Evolutionary conservation across 1,140 invertebrate genomes (phyloP).

Genomic region (Bombus terrestris): DNA sequence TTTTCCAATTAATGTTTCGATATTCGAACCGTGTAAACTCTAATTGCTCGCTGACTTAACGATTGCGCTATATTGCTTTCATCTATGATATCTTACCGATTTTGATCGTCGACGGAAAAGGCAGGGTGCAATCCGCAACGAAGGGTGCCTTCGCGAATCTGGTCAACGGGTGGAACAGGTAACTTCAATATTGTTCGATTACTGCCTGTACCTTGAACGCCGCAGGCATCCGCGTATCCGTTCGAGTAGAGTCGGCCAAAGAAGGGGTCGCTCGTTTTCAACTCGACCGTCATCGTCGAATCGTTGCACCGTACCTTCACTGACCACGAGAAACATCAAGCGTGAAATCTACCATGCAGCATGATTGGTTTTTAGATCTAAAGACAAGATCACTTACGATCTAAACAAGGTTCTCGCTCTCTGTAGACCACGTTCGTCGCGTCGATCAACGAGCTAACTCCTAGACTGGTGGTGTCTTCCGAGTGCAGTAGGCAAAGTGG

Average conservation of each 20-base stretch:
- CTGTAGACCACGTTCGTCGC: constrained; percentile 79
- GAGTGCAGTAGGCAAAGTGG: constrained; percentile 80
- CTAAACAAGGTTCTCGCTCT: constrained; percentile 83
- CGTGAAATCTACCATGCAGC: not conserved
- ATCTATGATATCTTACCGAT: constrained; percentile 63
- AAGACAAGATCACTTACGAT: constrained; percentile 77
- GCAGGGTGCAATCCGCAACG: constrained; percentile 76
- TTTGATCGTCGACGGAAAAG: constrained; percentile 72
- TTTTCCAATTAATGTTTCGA: too few relatives aligned
- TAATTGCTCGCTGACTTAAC: not conserved
- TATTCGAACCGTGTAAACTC: not conserved
- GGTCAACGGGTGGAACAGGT: constrained; percentile 70
- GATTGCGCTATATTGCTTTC: not conserved
- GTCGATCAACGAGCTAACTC: constrained; percentile 76
- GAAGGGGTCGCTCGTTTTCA: constrained; percentile 83
- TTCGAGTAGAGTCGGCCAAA: constrained; percentile 82
- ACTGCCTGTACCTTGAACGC: constrained; percentile 77
- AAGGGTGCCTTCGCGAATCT: constrained; percentile 54
- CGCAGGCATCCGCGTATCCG: constrained; percentile 80
- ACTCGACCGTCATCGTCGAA: constrained; percentile 80
- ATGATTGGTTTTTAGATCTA: not conserved
- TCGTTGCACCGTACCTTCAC: constrained; percentile 83
- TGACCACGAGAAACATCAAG: constrained; percentile 54
- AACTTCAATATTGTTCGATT: constrained; percentile 80
- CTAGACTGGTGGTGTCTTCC: constrained; percentile 79